Evolutionary conservation across 2,113 vertebrate species (phyloP).

Genomic region (Tricholaema leucomelas): DNA sequence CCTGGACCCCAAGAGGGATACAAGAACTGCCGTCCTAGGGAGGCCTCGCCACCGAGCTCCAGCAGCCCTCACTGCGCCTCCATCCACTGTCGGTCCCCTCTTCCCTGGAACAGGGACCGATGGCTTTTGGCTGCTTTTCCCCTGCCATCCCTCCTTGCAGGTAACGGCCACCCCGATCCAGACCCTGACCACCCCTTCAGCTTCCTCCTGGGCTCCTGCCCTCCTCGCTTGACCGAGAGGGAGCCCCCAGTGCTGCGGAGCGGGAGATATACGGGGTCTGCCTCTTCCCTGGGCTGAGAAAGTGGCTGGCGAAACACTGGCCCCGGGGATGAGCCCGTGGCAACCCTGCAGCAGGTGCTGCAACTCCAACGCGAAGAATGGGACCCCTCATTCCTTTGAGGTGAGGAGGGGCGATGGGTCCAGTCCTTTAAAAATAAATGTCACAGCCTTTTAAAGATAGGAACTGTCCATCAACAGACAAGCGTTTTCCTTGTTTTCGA

Average conservation of each 20-base stretch:
- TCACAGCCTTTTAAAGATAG: background rate
- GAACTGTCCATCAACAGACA: background rate
- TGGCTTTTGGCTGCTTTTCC: background rate
- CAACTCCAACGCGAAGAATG: background rate
- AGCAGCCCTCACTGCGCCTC: background rate
- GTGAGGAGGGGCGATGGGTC: no score
- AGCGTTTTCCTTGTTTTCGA: background rate
- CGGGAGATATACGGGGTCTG: no score
- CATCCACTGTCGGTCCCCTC: rapidly evolving
- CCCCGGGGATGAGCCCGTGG: no score
- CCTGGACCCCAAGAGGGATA: no score
- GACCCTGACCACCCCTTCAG: no score
- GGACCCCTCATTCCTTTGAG: background rate
- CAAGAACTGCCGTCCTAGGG: background rate
- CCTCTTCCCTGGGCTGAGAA: background rate
- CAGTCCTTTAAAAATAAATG: background rate
- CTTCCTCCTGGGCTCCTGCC: background rate
- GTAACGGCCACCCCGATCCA: background rate
- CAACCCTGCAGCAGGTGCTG: background rate
- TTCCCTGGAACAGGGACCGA: no score
- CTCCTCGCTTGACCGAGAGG: no score
- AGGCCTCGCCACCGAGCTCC: no score
- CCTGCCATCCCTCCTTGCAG: background rate
- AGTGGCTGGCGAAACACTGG: background rate
- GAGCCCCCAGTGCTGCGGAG: no score